These are phyloP conservation scores for Thaleichthys pacificus DNA, from an alignment of 2,797 vertebrate genomes.

Conservation along the genomic window DNA sequence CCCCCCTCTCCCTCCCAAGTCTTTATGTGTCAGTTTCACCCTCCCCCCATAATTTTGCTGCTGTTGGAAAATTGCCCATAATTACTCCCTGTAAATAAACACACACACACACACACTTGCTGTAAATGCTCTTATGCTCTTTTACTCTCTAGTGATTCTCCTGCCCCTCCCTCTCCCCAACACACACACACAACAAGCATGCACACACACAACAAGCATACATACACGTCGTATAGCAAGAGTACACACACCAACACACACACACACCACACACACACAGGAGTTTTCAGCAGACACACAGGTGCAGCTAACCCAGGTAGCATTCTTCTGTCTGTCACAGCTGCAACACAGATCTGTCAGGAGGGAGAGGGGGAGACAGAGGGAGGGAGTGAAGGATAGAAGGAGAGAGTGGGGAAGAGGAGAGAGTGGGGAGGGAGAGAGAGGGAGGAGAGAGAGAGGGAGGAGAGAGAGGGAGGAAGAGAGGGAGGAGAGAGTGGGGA, in stretches of 20 bases:
- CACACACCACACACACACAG: slow-evolving; percentile 41
- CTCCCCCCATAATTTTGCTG: slow-evolving; percentile 71
- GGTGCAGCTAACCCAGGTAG: slow-evolving; percentile 18
- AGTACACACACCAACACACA: slow-evolving; percentile 53
- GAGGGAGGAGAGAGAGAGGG: no score
- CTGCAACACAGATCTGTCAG: no score
- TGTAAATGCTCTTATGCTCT: no score
- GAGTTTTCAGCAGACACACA: slow-evolving; percentile 10
- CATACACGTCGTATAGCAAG: slow-evolving; percentile 13
- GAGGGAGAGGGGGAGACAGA: no score
- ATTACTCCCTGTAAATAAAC: slow-evolving; percentile 77
- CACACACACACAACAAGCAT: slow-evolving; percentile 26
- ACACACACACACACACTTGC: slow-evolving; percentile 40
- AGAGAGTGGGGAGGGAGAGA: no score
- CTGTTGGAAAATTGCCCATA: slow-evolving; percentile 83
- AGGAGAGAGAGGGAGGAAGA: no score
- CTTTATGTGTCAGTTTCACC: not conserved
- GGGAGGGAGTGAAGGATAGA: no score
- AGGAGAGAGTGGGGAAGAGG: no score
- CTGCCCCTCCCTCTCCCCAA: not conserved
- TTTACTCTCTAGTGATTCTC: not conserved
- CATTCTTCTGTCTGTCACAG: not conserved
- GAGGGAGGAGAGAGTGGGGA: slow-evolving; percentile 5
- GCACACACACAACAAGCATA: slow-evolving; percentile 19
- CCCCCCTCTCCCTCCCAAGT: no score